These are phyloP conservation scores for Myripristis murdjan DNA, from an alignment of 2,797 vertebrate genomes.

Conservation along the genomic window DNA sequence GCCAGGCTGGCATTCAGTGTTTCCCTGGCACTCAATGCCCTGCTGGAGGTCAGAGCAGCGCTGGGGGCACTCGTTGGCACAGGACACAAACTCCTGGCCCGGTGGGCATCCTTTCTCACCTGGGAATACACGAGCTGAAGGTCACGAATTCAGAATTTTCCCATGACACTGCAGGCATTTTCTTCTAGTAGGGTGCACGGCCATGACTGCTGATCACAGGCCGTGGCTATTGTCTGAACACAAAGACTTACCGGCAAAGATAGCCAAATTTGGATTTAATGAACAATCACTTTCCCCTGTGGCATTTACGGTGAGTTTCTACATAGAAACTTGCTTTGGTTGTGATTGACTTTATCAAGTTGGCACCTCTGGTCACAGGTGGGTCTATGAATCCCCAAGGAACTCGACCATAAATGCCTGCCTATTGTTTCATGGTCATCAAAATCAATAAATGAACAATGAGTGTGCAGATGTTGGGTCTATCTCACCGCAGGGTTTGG, in stretches of 20 bases:
- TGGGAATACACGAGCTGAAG: constrained; percentile 63
- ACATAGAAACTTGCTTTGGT: not conserved
- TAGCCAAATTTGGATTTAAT: constrained; percentile 13
- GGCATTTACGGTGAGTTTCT: not conserved
- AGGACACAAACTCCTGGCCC: constrained; percentile 84
- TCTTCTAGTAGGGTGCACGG: not conserved
- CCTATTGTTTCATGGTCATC: not conserved
- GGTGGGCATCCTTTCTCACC: constrained; percentile 86
- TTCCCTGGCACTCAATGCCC: constrained; percentile 86
- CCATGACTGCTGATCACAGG: constrained; percentile 18
- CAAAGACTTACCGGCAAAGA: not conserved
- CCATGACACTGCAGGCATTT: constrained; percentile 15
- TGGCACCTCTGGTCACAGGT: not conserved
- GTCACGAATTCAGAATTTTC: constrained; percentile 40
- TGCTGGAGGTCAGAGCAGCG: constrained; percentile 92
- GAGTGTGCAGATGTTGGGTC: not conserved
- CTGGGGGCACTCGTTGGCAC: constrained; percentile 90
- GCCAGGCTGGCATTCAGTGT: constrained; percentile 85
- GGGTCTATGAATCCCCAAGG: not conserved
- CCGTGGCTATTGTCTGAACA: constrained; percentile 20
- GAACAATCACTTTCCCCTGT: not conserved
- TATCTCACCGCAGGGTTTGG: constrained; percentile 89
- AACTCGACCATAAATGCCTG: not conserved
- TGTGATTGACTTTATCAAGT: not conserved
- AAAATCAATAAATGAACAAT: not conserved